Base-by-base conservation (phyloP, 2,113 vertebrate species). In the Lampris incognitus region DNA sequence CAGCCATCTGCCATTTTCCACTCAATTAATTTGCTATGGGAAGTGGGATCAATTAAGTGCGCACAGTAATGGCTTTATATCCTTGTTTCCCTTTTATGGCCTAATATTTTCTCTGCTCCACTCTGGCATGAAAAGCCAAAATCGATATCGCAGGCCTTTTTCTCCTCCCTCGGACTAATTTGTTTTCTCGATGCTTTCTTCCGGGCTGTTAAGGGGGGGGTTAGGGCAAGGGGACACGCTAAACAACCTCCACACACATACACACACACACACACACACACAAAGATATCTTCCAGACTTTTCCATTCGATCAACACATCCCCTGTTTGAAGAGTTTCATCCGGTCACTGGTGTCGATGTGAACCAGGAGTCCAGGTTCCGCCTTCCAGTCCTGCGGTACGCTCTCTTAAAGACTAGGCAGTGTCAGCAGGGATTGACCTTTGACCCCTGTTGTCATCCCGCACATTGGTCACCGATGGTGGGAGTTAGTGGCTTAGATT, bases 1-100 rank as follows among this genome's bases (percentile, higher is more conserved):
- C 90, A 93, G 89, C 94, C 93, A 94, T 94, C 93, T 94, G 93
- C 92, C 91, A 94, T 95, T 95, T 95, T 95, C 94, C 90, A 87
- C 91, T 92, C 94, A 94, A 94, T 95, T 94, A 94, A 94, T 93
- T 93, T 91, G 89, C 91, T 92, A 93, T 92, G 92, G 93, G 92
- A 92, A 91, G 91, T 88, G 88, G 83, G 93, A 94, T 95, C 94
- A 94, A 95, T 94, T 95, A 94, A 93, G 92, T 92, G 92, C 72
- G 71, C 77, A 72, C 79, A 69, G 85, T 93, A 94, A 95, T 94
- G 92, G 90, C 93, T 94, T 94, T 91, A 92, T 94, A 93, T 93
- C 91, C 93, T 94, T 91, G 91, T 94, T 94, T 93, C 90, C 83
- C 82, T 92, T 92, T 95, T 94, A 94, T 93, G 87, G 92, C 89